Conservation (phyloP, 2,113 vertebrate genomes). For the Pachycephala philippinensis region DNA sequence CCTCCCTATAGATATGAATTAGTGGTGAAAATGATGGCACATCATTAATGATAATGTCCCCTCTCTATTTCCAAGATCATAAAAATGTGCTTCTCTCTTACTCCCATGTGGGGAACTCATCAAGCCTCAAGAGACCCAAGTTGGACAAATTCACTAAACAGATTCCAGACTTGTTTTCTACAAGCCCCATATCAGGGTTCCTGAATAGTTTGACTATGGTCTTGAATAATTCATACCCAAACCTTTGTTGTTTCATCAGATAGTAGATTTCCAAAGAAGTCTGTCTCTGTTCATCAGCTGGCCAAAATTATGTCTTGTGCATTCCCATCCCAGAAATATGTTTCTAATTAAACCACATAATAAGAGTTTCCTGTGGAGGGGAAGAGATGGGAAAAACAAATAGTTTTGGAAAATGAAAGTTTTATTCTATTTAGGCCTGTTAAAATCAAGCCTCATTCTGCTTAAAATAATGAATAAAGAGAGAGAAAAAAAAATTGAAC, state of each 20-base stretch:
- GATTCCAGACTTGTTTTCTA: slow-evolving; percentile 30
- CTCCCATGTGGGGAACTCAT: not conserved
- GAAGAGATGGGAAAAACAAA: slow-evolving; percentile 39
- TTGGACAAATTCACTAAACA: slow-evolving; percentile 9
- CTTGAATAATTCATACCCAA: slow-evolving; percentile 69
- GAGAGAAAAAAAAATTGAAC: not conserved
- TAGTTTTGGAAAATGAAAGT: slow-evolving; percentile 11
- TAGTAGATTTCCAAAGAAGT: slow-evolving; percentile 43
- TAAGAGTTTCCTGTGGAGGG: slow-evolving; percentile 31
- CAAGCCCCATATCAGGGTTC: slow-evolving; percentile 26
- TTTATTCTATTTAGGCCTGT: slow-evolving; percentile 3
- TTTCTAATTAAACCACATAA: slow-evolving; percentile 59
- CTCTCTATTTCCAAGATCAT: not conserved
- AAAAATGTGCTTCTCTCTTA: not conserved
- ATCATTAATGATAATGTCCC: not conserved
- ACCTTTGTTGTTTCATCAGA: slow-evolving; percentile 55
- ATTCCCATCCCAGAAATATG: slow-evolving; percentile 38
- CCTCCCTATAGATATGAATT: not conserved
- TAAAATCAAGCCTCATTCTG: not conserved
- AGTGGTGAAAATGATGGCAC: not conserved
- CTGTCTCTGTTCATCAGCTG: slow-evolving; percentile 57
- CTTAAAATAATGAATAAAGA: slow-evolving; percentile 12
- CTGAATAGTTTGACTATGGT: slow-evolving; percentile 15
- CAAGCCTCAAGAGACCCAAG: not conserved
- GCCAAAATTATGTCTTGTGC: slow-evolving; percentile 43